Base-by-base conservation (phyloP, 2,113 vertebrate genomes). In the chimpanzee (Pan troglodytes) region DNA sequence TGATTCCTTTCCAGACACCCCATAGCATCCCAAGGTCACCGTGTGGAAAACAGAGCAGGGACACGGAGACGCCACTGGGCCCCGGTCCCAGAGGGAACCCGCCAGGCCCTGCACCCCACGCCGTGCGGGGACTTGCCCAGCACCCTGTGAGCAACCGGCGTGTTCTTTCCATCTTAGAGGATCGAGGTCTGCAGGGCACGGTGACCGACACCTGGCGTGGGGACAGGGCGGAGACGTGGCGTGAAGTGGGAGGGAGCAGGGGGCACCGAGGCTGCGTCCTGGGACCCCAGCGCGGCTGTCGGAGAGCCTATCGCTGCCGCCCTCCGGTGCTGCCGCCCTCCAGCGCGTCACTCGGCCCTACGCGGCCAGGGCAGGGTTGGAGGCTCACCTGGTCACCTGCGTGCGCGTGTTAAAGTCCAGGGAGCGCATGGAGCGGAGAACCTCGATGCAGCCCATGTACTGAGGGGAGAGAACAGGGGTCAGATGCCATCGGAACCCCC, bases 401-500 rank as follows among this genome's bases (percentile, higher is more conserved):
- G 99, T 99, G 72, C 99, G 98, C 0, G 99, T 99, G 98, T 99
- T 99, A 98, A 99, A 99, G 97, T 99, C 99, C 81, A 99, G 98
- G 27, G 99, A 99, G 38, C 99, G 99, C 99, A 99, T 99, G 30
- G 99, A 99, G 75, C 99, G 99, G 75, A 99, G 97, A 75, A 99
- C 99, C 97, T 99, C 99, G 3, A 99, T 99, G 97, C 99, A 99
- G 90, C 99, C 99, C 99, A 99, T 99, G 98, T 99, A 99, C 99
- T 99, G 97, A 81, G 57, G 18, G 93, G 88, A 78, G 96, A 80
- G 40, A 57, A 4, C 86, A 2, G 8, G 6, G 0, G 3, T 90
- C 82, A 78, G 57, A 32, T 1, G 30, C 27, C 48, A 38, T 43
- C 27, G 27, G 12, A 30, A 14, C 0, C 61, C 27, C 25, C 12